Evolutionary conservation across 2,797 vertebrate genomes (phyloP).

Genomic region (Erithacus rubecula): DNA sequence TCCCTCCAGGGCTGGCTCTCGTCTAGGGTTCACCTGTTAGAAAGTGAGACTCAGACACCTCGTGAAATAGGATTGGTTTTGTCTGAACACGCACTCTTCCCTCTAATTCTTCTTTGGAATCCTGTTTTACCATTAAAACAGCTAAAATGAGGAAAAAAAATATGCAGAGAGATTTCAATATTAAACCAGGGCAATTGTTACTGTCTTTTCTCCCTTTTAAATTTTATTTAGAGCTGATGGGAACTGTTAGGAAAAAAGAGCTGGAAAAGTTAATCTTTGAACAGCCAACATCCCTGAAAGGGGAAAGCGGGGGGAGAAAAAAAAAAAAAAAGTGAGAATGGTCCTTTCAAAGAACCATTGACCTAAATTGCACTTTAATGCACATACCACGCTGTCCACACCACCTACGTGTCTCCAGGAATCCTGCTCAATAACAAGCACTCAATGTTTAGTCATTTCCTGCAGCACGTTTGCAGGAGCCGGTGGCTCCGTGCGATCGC

Average conservation of each 20-base stretch:
- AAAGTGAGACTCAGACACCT: neutral
- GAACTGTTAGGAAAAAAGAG: neutral
- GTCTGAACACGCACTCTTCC: neutral
- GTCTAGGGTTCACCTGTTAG: neutral
- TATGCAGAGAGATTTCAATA: neutral
- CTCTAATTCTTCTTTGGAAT: neutral
- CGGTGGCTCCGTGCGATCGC: constrained; percentile 35
- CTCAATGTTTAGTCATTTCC: constrained; percentile 76
- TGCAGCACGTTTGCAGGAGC: constrained; percentile 67
- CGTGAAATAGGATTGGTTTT: neutral
- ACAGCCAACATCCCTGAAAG: neutral
- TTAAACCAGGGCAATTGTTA: neutral
- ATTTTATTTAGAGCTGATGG: neutral
- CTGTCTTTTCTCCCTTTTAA: neutral
- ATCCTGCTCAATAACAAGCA: constrained; percentile 68
- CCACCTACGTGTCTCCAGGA: constrained; percentile 70
- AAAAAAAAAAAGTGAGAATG: neutral
- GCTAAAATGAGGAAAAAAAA: neutral
- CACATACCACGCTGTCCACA: constrained; percentile 65
- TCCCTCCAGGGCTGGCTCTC: neutral
- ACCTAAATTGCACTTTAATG: constrained; percentile 66
- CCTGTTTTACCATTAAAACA: neutral
- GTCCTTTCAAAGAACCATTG: constrained; percentile 64
- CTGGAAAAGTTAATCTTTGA: constrained; percentile 51
- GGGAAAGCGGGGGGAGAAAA: neutral